These are phyloP conservation scores for Babyrousa celebensis DNA, from an alignment of 2,797 vertebrate genomes.

Conservation along the genomic window DNA sequence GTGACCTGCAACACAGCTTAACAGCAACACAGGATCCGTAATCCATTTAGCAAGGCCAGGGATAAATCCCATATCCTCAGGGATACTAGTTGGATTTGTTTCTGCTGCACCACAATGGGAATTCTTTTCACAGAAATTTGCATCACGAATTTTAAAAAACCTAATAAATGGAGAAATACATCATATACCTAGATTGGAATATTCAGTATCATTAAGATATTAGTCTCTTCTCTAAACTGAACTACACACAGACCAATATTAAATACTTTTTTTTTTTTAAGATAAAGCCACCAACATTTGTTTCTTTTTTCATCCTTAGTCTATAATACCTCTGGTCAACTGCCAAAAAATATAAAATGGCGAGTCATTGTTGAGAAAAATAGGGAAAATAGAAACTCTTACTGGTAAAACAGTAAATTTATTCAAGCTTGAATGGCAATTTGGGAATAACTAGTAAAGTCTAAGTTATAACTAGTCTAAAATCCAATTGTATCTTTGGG, in stretches of 20 bases:
- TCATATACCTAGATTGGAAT: not conserved
- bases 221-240: not conserved
- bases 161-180: not conserved
- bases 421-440: not conserved
- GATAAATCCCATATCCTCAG: too few species aligned
- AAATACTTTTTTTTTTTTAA: not conserved
- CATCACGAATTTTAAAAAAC: not conserved
- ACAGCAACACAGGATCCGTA: too few species aligned
- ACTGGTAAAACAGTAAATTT: not conserved
- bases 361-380: not conserved
- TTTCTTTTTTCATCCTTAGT: not conserved
- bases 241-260: not conserved
- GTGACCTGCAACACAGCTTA: too few species aligned
- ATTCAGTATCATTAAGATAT: not conserved
- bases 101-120: too few species aligned
- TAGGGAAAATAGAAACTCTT: not conserved
- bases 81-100: too few species aligned
- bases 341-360: not conserved
- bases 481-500: not conserved
- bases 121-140: not conserved
- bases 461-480: not conserved
- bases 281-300: not conserved
- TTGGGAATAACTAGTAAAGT: not conserved
- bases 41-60: too few species aligned
- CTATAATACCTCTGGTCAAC: not conserved